Conservation (phyloP, 2,113 vertebrate genomes). For the Percina caprodes region DNA sequence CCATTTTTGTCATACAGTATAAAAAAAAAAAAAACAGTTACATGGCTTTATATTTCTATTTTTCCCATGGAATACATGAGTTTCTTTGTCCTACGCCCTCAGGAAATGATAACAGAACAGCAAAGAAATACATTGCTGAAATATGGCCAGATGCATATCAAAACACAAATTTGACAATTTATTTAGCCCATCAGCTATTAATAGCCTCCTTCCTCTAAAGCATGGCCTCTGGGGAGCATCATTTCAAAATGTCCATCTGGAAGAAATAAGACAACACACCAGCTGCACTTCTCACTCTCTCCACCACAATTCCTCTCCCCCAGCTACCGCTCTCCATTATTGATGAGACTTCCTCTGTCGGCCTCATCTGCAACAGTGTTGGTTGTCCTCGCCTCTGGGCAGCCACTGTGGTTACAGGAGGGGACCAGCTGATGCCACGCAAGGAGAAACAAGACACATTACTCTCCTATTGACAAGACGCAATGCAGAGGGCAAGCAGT, state of each 20-base stretch:
- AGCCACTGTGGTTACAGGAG: slow-evolving; percentile 45
- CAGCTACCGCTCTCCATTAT: slow-evolving; percentile 70
- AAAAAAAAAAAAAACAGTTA: slow-evolving; percentile 14
- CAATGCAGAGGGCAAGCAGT: slow-evolving; percentile 42
- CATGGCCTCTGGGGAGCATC: slow-evolving; percentile 50
- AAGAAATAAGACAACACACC: slow-evolving; percentile 69
- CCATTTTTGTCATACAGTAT: slow-evolving; percentile 5
- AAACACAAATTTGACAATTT: slow-evolving; percentile 47
- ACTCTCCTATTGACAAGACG: slow-evolving; percentile 62
- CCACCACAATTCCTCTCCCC: slow-evolving; percentile 64
- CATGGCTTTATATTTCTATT: background rate
- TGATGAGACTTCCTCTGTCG: slow-evolving; percentile 72
- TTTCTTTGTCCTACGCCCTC: slow-evolving; percentile 12
- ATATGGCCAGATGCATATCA: background rate
- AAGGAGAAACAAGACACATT: slow-evolving; percentile 64
- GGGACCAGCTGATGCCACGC: slow-evolving; percentile 62
- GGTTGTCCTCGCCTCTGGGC: slow-evolving; percentile 50
- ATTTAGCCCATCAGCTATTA: slow-evolving; percentile 65
- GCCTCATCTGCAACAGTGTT: slow-evolving; percentile 65
- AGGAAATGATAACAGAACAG: background rate
- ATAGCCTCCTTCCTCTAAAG: slow-evolving; percentile 54
- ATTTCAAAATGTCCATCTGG: slow-evolving; percentile 72
- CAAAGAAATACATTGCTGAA: slow-evolving; percentile 10
- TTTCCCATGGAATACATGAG: background rate
- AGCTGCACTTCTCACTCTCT: slow-evolving; percentile 67